These are phyloP conservation scores for Perithous albicinctus DNA, from an alignment of 2,888 invertebrate species.

Conservation along the genomic window DNA sequence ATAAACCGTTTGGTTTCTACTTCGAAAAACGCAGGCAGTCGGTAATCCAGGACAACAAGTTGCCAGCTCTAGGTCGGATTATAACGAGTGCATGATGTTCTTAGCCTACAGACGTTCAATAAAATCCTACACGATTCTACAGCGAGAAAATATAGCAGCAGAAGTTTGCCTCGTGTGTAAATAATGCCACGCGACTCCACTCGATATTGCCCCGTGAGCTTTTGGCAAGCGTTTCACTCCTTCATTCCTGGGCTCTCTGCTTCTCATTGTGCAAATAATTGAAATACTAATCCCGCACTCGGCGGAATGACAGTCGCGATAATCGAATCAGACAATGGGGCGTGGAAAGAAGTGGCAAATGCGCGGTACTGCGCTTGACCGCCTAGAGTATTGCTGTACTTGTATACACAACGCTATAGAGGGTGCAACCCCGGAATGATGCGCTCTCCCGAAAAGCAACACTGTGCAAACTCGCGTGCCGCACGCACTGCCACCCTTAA, in stretches of 20 bases:
- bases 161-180: slow-evolving; percentile 72
- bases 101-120: slow-evolving; percentile 2
- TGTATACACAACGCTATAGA: slow-evolving; percentile 62
- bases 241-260: slow-evolving; percentile 62
- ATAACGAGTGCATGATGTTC: slow-evolving; percentile 28
- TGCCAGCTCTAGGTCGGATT: slow-evolving; percentile 75
- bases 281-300: slow-evolving; percentile 83
- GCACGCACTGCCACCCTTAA: slow-evolving; percentile 66
- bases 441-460: slow-evolving; percentile 65
- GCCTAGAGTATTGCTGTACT: not conserved
- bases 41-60: slow-evolving; percentile 78
- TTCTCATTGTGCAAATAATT: slow-evolving; percentile 83
- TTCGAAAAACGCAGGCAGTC: slow-evolving; percentile 51
- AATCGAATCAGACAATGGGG: slow-evolving; percentile 78
- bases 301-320: slow-evolving; percentile 77
- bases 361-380: slow-evolving; percentile 58
- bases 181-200: slow-evolving; percentile 82
- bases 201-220: slow-evolving; percentile 76
- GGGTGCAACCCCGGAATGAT: slow-evolving; percentile 79
- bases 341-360: slow-evolving; percentile 66
- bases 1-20: slow-evolving; percentile 30
- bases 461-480: slow-evolving; percentile 66
- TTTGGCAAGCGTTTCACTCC: slow-evolving; percentile 44
- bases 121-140: slow-evolving; percentile 27
- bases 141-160: slow-evolving; percentile 33